Evolutionary conservation across 2,888 invertebrate genomes (phyloP).

Genomic region (Latheticus oryzae): DNA sequence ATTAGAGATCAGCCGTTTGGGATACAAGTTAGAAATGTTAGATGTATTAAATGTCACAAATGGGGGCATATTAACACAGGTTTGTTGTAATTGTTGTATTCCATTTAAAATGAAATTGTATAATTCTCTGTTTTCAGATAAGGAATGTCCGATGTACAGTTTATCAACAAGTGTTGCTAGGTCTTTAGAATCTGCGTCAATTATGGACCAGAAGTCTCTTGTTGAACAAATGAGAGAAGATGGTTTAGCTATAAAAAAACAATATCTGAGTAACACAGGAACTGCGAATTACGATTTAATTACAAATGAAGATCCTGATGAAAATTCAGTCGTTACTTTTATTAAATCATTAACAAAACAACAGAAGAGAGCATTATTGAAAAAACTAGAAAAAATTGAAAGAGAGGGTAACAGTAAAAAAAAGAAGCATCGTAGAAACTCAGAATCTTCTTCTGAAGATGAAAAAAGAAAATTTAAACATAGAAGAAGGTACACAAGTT

Average conservation of each 20-base stretch:
- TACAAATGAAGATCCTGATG: conserved; percentile 69
- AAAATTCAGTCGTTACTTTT: conserved; percentile 79
- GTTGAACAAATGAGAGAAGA: conserved; percentile 94
- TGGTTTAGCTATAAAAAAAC: conserved; percentile 88
- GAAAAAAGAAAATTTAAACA: conserved; percentile 28
- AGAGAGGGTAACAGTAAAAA: conserved; percentile 19
- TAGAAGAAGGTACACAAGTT: conserved; percentile 42
- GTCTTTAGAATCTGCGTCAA: conserved; percentile 73
- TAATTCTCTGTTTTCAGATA: too few relatives aligned
- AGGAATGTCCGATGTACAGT: conserved; percentile 95
- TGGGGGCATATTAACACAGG: conserved; percentile 97
- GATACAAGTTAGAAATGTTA: conserved; percentile 95
- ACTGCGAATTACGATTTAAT: conserved; percentile 70
- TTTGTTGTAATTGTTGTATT: conserved; percentile 1
- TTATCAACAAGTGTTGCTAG: conserved; percentile 85
- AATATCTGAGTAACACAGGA: conserved; percentile 69
- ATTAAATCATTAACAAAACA: conserved; percentile 86
- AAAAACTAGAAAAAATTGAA: conserved; percentile 67
- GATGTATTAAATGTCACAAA: conserved; percentile 98
- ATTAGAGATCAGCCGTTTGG: conserved; percentile 99
- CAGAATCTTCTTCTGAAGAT: conserved; percentile 16
- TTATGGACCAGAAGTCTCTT: conserved; percentile 78
- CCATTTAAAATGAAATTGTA: too few relatives aligned
- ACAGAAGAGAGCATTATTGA: conserved; percentile 91
- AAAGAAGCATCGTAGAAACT: conserved; percentile 11